Base-by-base conservation (phyloP, 2,888 invertebrate species). In the Reticulitermes lucifugus region DNA sequence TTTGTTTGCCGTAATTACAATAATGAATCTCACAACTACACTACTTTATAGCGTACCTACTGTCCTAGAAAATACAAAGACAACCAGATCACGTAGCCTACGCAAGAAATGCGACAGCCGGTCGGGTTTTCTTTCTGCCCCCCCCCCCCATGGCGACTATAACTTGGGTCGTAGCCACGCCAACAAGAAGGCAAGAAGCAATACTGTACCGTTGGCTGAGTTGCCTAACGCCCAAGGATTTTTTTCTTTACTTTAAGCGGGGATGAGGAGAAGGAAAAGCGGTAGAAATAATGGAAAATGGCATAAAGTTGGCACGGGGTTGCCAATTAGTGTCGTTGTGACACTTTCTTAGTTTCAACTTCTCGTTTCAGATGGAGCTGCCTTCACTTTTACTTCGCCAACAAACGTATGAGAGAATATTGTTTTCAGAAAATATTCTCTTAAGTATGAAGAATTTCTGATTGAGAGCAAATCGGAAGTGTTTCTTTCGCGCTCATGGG, bases 131-230 rank as follows among this genome's bases (percentile, higher is more conserved):
- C 41, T 73, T 35, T 71, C 41, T 9, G 41, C 22, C 14, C 2
- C 73, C 41, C 73, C 25, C 14, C 73, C 41, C 73, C 25, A 10
- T 7, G 73, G 21, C 10, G 25, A n/a, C 25, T 6, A n/a, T n/a
- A 71, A 21, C n/a, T 71, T 21, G 18, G 29, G 9, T n/a, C 3
- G 35, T 71, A 41, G n/a, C 65, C 25, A 65, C 65, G 65, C 65
- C 65, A 65, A 41, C 73, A 73, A 73, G 73, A 73, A 73, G 21
- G 35, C 73, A 71, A 71, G 71, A 71, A 71, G 71, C 71, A 41
- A 73, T 73, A 73, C 73, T 73, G 41, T 22, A 41, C 2, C 14
- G 35, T 6, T 73, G 41, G 73, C 10, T 73, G 41, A 3, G 35
- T 73, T 35, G 73, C 73, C 73, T 41, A 73, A 73, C 73, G 73